Base-by-base conservation (phyloP, 2,797 vertebrate species). In the Coregonus sp. region DNA sequence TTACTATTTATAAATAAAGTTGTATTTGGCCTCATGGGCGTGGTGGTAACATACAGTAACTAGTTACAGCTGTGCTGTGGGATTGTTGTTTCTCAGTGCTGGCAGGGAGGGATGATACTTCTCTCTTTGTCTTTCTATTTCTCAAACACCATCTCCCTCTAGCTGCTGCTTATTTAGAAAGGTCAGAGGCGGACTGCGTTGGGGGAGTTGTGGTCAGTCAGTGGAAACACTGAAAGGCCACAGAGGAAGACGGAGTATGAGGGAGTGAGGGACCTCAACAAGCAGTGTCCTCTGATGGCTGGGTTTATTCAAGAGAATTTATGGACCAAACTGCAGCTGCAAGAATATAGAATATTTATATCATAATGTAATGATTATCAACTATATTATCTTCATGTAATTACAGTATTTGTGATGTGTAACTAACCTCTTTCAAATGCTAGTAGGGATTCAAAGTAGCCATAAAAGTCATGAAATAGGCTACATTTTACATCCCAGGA, bases 61-160 rank as follows among this genome's bases (percentile, higher is more conserved):
- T 20, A 61, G 35, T 47, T 66, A 16, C 75, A 71, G 68, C 67
- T 75, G n/a, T 47, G 40, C 40, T 47, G 40, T 74, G 73, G 40
- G 35, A 16, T 18, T 5, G 73, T 67, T 75, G 59, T 74, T 65
- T 29, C 18, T 66, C 20, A 47, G 9, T 47, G 40, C n/a, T 65
- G 72, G 59, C 33, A 20, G 14, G 37, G 37, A 50, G 40, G 14
- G 40, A 51, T 7, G 14, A 52, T 29, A 14, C 31, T 47, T 47
- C 40, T 47, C 40, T 47, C 40, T 47, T 9, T 47, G 40, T 47
- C 40, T 47, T 47, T 12, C 40, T 47, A 47, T 47, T 47, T 12
- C 9, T 47, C 40, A 47, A 47, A 47, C 40, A 47, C 40, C 40
- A 47, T 12, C 40, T 47, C 40, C 40, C 40, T 47, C 9, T 12